A percentile compares a stretch with the other conserved stretches of the same genome.
These are phyloP conservation scores for Deilephila elpenor DNA, from an alignment of 2,888 invertebrate genomes.

Conservation along the genomic window DNA sequence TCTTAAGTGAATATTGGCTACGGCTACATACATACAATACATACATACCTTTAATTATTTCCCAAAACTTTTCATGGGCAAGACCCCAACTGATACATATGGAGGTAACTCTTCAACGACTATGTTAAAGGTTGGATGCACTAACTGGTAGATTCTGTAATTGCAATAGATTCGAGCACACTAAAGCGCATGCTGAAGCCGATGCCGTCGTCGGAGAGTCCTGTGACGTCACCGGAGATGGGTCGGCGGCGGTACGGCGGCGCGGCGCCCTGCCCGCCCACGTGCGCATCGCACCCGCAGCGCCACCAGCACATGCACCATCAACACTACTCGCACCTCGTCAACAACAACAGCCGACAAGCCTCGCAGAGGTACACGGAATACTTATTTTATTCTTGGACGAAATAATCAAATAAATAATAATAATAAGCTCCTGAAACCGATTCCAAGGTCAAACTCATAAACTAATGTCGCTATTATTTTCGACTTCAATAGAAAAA, in stretches of 20 bases:
- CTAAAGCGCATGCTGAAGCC: conserved; percentile 97
- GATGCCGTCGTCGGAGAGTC: conserved; percentile 95
- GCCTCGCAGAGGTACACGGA: conserved; percentile 85
- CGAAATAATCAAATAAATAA: too few relatives aligned
- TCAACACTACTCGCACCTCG: conserved; percentile 71
- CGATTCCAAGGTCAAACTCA: too few relatives aligned
- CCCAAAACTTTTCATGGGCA: too few relatives aligned
- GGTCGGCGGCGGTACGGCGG: conserved; percentile 90
- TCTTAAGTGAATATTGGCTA: too few relatives aligned
- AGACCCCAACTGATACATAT: too few relatives aligned
- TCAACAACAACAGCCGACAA: conserved; percentile 87
- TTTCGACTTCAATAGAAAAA: too few relatives aligned
- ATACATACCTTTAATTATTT: too few relatives aligned
- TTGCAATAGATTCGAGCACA: conserved; percentile 90
- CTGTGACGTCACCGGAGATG: conserved; percentile 96
- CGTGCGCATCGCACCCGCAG: conserved; percentile 86
- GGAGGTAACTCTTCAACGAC: too few relatives aligned
- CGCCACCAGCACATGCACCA: conserved; percentile 84
- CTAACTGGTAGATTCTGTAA: background rate
- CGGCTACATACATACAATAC: too few relatives aligned
- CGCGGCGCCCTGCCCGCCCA: conserved; percentile 83
- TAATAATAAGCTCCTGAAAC: too few relatives aligned
- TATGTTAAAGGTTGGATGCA: background rate
- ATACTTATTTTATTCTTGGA: too few relatives aligned
- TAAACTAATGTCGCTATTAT: too few relatives aligned